Evolutionary conservation across 2,113 vertebrate genomes (phyloP).

Genomic region (Ameiurus melas): DNA sequence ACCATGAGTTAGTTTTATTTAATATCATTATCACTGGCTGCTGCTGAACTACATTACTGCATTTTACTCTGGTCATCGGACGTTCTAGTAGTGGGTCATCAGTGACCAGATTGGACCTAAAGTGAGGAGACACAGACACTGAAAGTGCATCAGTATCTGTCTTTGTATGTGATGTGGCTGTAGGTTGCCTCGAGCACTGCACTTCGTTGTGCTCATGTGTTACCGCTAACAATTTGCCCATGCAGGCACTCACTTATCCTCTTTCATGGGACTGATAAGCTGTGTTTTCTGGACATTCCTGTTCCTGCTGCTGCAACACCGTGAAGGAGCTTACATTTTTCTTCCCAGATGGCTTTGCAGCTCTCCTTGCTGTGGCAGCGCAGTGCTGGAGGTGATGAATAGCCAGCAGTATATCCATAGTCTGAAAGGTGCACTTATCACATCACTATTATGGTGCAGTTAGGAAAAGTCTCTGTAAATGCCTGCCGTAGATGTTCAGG

Average conservation of each 20-base stretch:
- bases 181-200: background rate
- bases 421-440: background rate
- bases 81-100: background rate
- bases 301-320: background rate
- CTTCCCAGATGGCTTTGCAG: background rate
- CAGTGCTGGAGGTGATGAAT: background rate
- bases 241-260: background rate
- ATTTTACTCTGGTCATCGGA: background rate
- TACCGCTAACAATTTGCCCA: background rate
- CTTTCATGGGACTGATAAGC: background rate
- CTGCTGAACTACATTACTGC: background rate
- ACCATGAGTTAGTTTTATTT: background rate
- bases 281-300: background rate
- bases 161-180: background rate
- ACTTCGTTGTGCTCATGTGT: background rate
- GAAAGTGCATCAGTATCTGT: background rate
- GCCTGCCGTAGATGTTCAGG: background rate
- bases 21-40: background rate
- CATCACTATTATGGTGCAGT: background rate
- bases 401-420: conserved; percentile 1
- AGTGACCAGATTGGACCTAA: background rate
- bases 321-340: background rate
- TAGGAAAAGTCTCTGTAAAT: background rate
- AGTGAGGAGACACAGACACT: background rate
- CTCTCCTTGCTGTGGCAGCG: background rate